Base-by-base conservation (phyloP, 2,888 invertebrate genomes). In the Dendrolimus houi region DNA sequence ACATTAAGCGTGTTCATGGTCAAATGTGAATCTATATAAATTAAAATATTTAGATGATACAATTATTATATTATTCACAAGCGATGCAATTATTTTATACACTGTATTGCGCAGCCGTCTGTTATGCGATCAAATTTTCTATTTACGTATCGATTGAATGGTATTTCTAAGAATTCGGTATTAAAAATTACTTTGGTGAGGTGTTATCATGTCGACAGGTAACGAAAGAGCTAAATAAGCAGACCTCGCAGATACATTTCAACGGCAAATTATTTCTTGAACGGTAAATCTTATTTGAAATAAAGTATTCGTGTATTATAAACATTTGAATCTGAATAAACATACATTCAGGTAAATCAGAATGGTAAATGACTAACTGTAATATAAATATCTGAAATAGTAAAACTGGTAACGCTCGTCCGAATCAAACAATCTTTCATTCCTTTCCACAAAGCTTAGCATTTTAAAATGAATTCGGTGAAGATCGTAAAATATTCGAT, bases 401-500 rank as follows among this genome's bases (percentile, higher is more conserved):
- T 79, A 75, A 79, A 84, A 81, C 80, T 81, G 78, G 75, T 74
- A 79, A 74, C 79, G 72, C 72, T 71, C 73, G 78, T 69, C 75
- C 70, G 74, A 85, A 77, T 84, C 83, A 81, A 84, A 87, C 85
- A 81, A 87, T 86, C 87, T 86, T 82, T 85, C 86, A 86, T 75
- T 74, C 73, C 84, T 76, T 82, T 82, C 81, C 74, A 85, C 84
- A 83, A 85, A 83, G 80, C 83, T 85, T 75, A 80, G 80, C 77
- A 83, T 88, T 90, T 89, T 86, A 85, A 87, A 89, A 89, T 88
- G 81, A 86, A 86, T 85, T 80, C 79, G 75, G 75, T 79, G 72
- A 79, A 84, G 76, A 85, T 88, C 87, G 90, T 90, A 88, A 89
- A 89, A 90, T 90, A 89, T 88, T 88, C 81, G 81, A 87, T 89